Evolutionary conservation across 2,797 vertebrate genomes (phyloP).

Genomic region (Falco peregrinus): DNA sequence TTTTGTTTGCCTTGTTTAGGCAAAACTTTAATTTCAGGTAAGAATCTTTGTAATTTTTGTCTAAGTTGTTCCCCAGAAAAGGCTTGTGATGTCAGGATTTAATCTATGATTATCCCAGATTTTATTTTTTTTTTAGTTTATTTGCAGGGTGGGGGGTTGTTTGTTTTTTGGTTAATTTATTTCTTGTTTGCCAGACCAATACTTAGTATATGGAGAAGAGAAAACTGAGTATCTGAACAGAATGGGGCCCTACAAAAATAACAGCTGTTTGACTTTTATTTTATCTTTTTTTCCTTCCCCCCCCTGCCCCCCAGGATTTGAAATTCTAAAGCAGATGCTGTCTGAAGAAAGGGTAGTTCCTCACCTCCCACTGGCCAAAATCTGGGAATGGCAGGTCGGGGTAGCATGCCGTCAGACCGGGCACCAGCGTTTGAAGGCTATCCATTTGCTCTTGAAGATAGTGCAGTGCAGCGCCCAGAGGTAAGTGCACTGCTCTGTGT

Average conservation of each 20-base stretch:
- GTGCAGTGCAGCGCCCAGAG: constrained; percentile 85
- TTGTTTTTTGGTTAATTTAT: neutral
- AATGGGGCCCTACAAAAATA: neutral
- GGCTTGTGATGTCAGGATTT: neutral
- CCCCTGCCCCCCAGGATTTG: constrained; percentile 84
- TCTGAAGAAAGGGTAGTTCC: constrained; percentile 86
- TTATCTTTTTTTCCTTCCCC: neutral
- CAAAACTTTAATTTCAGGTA: neutral
- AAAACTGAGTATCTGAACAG: neutral
- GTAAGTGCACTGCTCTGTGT: constrained; percentile 59
- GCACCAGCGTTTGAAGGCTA: constrained; percentile 91
- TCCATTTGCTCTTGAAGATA: constrained; percentile 91
- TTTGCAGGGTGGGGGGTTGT: fast-evolving
- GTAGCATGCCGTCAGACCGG: constrained; percentile 95
- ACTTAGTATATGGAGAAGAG: neutral
- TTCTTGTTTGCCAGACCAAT: neutral
- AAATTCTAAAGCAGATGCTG: constrained; percentile 97
- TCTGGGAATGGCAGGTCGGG: constrained; percentile 98
- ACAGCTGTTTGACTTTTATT: neutral
- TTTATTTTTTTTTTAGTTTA: neutral
- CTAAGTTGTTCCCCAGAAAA: neutral
- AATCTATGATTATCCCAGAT: neutral
- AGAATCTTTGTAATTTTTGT: neutral
- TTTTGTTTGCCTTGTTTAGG: neutral
- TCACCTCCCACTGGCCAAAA: constrained; percentile 87